These are phyloP conservation scores for Coremacera marginata DNA, from an alignment of 2,888 invertebrate species.

Conservation along the genomic window DNA sequence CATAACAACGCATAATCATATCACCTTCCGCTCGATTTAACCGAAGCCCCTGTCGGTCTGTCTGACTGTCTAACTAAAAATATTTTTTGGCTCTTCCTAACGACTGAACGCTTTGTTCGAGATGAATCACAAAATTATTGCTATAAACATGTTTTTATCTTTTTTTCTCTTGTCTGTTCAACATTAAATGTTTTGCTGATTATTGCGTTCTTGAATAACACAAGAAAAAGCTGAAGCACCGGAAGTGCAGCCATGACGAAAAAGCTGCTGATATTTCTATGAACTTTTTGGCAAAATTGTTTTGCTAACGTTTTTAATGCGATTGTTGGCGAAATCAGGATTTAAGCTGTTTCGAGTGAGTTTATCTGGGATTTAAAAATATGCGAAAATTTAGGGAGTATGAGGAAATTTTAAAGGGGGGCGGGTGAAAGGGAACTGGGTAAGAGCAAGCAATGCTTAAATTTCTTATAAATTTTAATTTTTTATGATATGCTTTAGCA, in stretches of 20 bases:
- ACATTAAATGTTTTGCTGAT: slow-evolving; percentile 36
- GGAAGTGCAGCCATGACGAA: slow-evolving; percentile 59
- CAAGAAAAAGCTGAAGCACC: slow-evolving; percentile 41
- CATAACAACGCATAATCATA: slow-evolving; percentile 64
- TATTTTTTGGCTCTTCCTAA: slow-evolving; percentile 18
- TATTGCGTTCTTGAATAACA: slow-evolving; percentile 48
- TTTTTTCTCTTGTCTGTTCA: background rate
- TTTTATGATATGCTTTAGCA: background rate
- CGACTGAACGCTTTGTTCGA: slow-evolving; percentile 29
- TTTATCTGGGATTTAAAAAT: background rate
- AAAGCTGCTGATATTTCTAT: slow-evolving; percentile 50
- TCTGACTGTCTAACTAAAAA: slow-evolving; percentile 2
- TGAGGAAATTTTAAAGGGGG: too few relatives aligned
- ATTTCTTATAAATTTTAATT: background rate
- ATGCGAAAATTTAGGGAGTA: background rate
- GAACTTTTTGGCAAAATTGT: slow-evolving; percentile 33
- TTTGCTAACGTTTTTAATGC: slow-evolving; percentile 21
- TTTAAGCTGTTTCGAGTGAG: slow-evolving; percentile 9
- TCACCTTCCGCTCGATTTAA: slow-evolving; percentile 69
- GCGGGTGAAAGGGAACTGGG: background rate
- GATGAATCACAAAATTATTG: slow-evolving; percentile 24
- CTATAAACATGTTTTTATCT: slow-evolving; percentile 1
- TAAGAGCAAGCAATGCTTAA: background rate
- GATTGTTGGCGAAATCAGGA: slow-evolving; percentile 22
- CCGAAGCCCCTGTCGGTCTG: slow-evolving; percentile 46